Conservation (phyloP, 2,113 vertebrate genomes). For the Plecturocebus donacophilus region DNA sequence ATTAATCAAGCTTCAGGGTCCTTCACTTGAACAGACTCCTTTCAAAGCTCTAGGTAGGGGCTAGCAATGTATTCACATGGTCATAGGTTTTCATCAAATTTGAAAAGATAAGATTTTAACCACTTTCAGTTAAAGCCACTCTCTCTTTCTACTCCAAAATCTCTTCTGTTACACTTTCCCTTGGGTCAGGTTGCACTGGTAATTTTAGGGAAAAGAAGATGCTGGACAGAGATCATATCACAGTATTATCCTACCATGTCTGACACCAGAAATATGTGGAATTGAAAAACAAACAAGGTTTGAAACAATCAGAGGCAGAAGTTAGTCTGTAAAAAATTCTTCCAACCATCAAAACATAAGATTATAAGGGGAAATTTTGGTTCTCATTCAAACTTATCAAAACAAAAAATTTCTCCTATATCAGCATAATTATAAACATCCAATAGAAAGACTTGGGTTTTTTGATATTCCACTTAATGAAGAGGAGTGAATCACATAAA, state of each 20-base stretch:
- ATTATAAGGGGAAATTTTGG: neutral
- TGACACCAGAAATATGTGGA: neutral
- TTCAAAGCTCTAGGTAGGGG: neutral
- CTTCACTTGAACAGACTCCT: neutral
- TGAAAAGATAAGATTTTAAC: neutral
- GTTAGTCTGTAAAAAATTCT: neutral
- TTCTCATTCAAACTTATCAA: constrained; percentile 17
- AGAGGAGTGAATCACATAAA: neutral
- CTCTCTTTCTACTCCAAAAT: neutral
- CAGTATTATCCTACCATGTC: neutral
- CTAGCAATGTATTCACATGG: neutral
- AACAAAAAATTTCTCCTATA: neutral
- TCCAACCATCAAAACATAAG: neutral
- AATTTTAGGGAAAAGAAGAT: neutral
- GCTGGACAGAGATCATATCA: neutral
- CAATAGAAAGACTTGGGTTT: neutral
- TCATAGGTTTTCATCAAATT: neutral
- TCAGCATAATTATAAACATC: neutral
- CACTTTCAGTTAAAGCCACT: neutral
- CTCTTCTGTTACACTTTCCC: neutral
- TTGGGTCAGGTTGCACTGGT: neutral
- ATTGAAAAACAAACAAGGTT: neutral
- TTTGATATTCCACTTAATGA: constrained; percentile 12
- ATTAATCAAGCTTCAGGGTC: neutral
- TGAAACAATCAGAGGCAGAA: neutral